Evolutionary conservation across 2,113 vertebrate species (phyloP).

Genomic region (Edolisoma coerulescens): DNA sequence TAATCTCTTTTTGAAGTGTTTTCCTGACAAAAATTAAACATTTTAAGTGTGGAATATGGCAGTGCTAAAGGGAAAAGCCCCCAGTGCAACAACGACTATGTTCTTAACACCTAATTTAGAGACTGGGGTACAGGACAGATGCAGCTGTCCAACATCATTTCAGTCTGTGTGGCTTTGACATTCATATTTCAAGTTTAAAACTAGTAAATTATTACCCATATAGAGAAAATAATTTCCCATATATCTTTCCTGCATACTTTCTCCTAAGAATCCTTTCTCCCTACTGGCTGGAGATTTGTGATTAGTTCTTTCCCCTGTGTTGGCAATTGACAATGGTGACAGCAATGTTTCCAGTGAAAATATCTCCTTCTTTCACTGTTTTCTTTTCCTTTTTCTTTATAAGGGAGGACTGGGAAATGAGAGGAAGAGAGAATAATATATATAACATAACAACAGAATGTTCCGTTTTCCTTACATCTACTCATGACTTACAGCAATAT

Average conservation of each 20-base stretch:
- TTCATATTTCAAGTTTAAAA: background rate
- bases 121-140: background rate
- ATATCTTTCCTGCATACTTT: background rate
- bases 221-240: background rate
- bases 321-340: background rate
- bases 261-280: background rate
- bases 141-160: background rate
- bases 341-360: background rate
- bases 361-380: background rate
- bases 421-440: background rate
- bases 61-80: background rate
- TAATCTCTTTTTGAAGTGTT: background rate
- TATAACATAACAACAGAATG: background rate
- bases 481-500: background rate
- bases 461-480: background rate
- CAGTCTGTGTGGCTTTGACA: background rate
- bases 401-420: background rate
- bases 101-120: background rate
- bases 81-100: background rate
- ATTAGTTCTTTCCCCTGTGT: background rate
- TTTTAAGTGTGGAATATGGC: background rate
- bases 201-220: background rate
- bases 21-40: background rate
- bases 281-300: background rate
- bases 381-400: background rate